A percentile compares a stretch with the other conserved stretches of the same genome.
Conservation (phyloP, 2,797 vertebrate genomes). For the Gouania willdenowi region DNA sequence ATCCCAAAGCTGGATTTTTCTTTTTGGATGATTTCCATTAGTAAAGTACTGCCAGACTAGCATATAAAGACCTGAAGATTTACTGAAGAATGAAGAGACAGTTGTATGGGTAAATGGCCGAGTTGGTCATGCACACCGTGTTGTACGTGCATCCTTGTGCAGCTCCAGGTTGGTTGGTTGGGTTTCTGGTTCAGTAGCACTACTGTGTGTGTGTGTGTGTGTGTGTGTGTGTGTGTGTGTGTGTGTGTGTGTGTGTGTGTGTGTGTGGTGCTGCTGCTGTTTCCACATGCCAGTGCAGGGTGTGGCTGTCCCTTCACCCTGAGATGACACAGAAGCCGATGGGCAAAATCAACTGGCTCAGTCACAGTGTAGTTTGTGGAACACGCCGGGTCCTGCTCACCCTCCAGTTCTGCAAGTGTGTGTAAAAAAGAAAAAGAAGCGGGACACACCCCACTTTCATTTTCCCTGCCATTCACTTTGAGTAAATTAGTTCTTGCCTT, state of each 20-base stretch:
- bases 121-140: background rate
- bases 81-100: conserved; percentile 4
- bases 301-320: conserved; percentile 59
- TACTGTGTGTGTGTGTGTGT: background rate
- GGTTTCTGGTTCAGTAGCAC: background rate
- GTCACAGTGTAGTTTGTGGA: conserved; percentile 43
- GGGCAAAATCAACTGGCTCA: conserved; percentile 66
- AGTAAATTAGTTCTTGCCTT: conserved; percentile 10
- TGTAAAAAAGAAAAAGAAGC: conserved; percentile 12
- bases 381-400: conserved; percentile 59
- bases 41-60: conserved; percentile 48
- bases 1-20: conserved; percentile 20
- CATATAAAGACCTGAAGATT: conserved; percentile 14
- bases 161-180: no score
- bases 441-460: conserved; percentile 54
- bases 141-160: no score
- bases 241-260: background rate
- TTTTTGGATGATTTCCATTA: conserved; percentile 50
- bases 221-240: background rate
- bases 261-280: conserved; percentile 11
- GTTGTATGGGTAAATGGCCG: no score
- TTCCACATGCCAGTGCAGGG: conserved; percentile 54
- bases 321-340: conserved; percentile 47
- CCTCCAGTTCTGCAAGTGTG: conserved; percentile 13
- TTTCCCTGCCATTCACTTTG: conserved; percentile 3